Evolutionary conservation across 30 jellyfish, hydroid and myxozoan genomes (phyloP).

Genomic region (Rhopilema esculentum): DNA sequence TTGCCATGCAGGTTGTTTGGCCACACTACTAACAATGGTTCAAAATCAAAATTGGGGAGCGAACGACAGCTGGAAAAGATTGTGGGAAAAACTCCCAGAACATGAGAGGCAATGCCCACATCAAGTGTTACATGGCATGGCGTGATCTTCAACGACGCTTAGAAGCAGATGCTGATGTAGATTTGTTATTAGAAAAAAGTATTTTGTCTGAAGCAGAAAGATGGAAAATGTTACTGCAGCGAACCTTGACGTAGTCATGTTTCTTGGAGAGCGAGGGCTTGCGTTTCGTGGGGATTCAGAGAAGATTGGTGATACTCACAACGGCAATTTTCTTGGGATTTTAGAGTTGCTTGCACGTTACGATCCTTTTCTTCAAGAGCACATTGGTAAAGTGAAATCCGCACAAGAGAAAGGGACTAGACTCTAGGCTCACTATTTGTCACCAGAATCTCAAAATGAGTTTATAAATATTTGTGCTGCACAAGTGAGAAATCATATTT

Average conservation of each 20-base stretch:
- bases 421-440: slow-evolving; percentile 26
- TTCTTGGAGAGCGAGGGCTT: slow-evolving; percentile 53
- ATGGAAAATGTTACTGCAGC: slow-evolving; percentile 15
- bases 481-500: slow-evolving; percentile 20
- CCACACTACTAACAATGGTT: too few relatives aligned
- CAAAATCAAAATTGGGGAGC: background rate
- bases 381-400: slow-evolving; percentile 21
- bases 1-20: too few relatives aligned
- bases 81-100: background rate
- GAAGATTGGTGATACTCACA: slow-evolving; percentile 55
- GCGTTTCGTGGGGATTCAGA: slow-evolving; percentile 50
- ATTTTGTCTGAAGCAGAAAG: slow-evolving; percentile 24
- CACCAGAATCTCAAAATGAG: slow-evolving; percentile 35
- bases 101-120: slow-evolving; percentile 26
- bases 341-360: slow-evolving; percentile 1
- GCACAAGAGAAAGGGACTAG: slow-evolving; percentile 10
- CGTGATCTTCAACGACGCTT: slow-evolving; percentile 21
- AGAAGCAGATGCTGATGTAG: slow-evolving; percentile 14
- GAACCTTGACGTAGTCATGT: slow-evolving; percentile 18
- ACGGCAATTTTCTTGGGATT: slow-evolving; percentile 32
- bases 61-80: background rate
- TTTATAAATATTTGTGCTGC: slow-evolving; percentile 7
- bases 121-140: slow-evolving; percentile 39
- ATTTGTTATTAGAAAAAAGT: background rate
- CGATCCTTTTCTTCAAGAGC: slow-evolving; percentile 30